Conservation (phyloP, 2,797 vertebrate genomes). For the Mionectes olivaceus region DNA sequence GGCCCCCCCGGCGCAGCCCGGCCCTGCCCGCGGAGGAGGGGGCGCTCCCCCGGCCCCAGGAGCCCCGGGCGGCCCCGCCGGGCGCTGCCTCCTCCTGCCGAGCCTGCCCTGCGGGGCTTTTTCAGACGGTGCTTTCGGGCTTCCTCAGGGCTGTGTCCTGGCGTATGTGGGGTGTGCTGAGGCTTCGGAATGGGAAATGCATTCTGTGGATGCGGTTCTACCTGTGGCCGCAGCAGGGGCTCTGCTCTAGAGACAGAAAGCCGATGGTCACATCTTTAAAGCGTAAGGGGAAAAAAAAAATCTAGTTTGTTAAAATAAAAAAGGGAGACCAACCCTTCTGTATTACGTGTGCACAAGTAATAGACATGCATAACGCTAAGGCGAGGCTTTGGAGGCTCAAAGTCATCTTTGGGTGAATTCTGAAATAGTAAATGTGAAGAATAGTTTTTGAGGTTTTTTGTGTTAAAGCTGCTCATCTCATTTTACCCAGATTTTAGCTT, state of each 20-base stretch:
- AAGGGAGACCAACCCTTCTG: neutral
- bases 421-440: neutral
- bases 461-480: accelerated
- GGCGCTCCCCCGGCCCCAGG: neutral
- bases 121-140: neutral
- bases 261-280: neutral
- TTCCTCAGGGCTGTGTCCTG: neutral
- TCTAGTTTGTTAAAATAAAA: neutral
- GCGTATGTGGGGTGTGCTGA: neutral
- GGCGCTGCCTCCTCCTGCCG: neutral
- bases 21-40: neutral
- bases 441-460: neutral
- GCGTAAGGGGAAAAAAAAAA: accelerated
- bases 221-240: neutral
- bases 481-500: neutral
- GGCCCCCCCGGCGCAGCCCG: neutral
- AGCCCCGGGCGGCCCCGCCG: neutral
- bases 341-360: neutral
- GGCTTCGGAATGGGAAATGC: neutral
- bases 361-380: neutral
- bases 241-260: neutral
- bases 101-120: neutral
- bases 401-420: neutral
- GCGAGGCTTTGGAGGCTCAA: neutral
- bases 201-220: neutral